A percentile compares a stretch with the other conserved stretches of the same genome.
Conservation (phyloP, 2,113 vertebrate species). For the Choloepus hoffmanni region DNA sequence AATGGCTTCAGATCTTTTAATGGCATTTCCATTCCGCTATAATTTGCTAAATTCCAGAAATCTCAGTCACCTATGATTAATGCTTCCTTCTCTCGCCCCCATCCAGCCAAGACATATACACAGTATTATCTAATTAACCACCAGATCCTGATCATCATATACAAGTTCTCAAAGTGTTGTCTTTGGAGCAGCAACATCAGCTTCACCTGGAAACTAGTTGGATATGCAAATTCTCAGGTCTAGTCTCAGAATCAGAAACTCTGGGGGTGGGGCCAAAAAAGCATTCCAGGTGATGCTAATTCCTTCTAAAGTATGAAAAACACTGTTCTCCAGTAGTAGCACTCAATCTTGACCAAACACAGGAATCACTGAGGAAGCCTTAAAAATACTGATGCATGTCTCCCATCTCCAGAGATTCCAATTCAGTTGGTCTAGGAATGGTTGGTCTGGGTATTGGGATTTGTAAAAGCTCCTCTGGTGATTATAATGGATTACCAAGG, state of each 20-base stretch:
- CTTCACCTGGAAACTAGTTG: background rate
- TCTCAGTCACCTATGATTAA: background rate
- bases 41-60: background rate
- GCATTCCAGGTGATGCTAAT: background rate
- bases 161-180: background rate
- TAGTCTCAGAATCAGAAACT: background rate
- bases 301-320: background rate
- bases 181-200: background rate
- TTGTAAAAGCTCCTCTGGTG: background rate
- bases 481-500: background rate
- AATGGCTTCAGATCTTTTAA: background rate
- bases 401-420: background rate
- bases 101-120: background rate
- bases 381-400: background rate
- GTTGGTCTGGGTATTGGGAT: no score
- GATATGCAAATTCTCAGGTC: background rate
- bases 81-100: rapidly evolving
- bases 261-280: background rate
- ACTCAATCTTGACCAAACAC: background rate
- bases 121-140: background rate
- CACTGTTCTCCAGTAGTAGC: background rate
- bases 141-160: background rate
- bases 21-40: background rate
- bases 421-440: background rate
- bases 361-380: background rate